Evolutionary conservation across 2,888 invertebrate genomes (phyloP), one percentile per base, ranked within the genome.

Genomic region (Macaria liturata): DNA sequence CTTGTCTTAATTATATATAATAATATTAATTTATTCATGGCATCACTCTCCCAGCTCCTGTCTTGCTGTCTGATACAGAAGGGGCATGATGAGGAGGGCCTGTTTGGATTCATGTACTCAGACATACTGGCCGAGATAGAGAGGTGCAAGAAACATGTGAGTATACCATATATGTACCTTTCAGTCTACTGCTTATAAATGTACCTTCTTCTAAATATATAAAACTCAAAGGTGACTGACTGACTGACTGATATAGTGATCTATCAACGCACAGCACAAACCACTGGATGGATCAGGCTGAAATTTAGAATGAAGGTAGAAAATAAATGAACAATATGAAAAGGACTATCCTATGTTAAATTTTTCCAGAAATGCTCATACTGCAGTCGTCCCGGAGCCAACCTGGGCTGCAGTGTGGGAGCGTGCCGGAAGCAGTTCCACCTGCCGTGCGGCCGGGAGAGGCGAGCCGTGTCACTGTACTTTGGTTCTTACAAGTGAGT

Each of bases 401-500:
- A 95, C 1, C 90, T 97, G 1, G 95, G 95, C 0, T 97, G 97
- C 76, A 92, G 92, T n/a, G 81, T 93, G 0, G 61, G 69, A 0
- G 91, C 86, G 52, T 97, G 97, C 72, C 92, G 93, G 46, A 93
- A 90, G 52, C 93, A 92, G 46, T 97, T 96, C 78, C 97, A 97
- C 74, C 86, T 96, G 49, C 94, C 94, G 0, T 97, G 97, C 76
- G 97, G 97, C 0, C 71, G 94, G 3, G 83, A 93, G 54, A 89
- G 93, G 66, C 93, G 93, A 4, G 93, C 94, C 0, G 85, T 95
- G 4, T 94, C 95, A 40, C 91, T 95, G 59, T 96, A 94, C 79
- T 91, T 86, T 49, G 94, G 92, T 0, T 92, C 93, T 56, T 96
- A 93, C 67, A 88, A 88, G 78, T 93, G 73, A 37, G 50, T 4